Base-by-base conservation (phyloP, 30 jellyfish, hydroid and myxozoan species). In the Hydra vulgaris region DNA sequence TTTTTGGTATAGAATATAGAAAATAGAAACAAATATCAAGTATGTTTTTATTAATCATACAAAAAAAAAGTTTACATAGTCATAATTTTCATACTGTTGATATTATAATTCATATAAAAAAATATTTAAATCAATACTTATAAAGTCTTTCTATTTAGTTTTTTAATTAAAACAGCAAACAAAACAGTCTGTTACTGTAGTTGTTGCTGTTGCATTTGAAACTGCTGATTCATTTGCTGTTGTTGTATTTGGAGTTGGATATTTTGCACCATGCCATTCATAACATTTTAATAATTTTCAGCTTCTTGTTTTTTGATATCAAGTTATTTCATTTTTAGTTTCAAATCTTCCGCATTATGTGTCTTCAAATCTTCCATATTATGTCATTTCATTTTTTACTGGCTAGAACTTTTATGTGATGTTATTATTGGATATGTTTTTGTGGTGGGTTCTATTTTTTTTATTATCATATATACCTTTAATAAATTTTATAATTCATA, bases 151-250 rank as follows among this genome's bases (percentile, higher is more conserved):
- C 27, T 73, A 73, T 73, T 73, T 73, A 73, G 7, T 73, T 0
- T 73, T 73, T 73, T 1, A 73, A 73, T 0, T 68, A 73, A 73
- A 73, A 19, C 81, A 23, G 75, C 72, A 8, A 20, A n/a, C 0
- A 27, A 23, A n/a, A 23, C 68, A 15, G 8, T 15, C 40, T 73
- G 81, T 73, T 73, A 68, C 27, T 73, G 81, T 27, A 73, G 0
- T 73, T 73, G 81, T 73, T 73, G 75, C 27, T 0, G 81, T 20
- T 73, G 81, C 81, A 73, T 73, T 0, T 73, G 81, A 73, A 73
- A 73, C 81, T 73, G 81, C 81, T 73, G 72, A 73, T 0, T 73
- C 72, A 20, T 73, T 73, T 73, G 81, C 18, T 73, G 81, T 73
- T 23, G 27, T 27, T 0, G 76, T 68, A 73, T 73, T 73, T 73